These are phyloP conservation scores for Bombylius discolor DNA, from an alignment of 2,888 invertebrate species.

Conservation along the genomic window DNA sequence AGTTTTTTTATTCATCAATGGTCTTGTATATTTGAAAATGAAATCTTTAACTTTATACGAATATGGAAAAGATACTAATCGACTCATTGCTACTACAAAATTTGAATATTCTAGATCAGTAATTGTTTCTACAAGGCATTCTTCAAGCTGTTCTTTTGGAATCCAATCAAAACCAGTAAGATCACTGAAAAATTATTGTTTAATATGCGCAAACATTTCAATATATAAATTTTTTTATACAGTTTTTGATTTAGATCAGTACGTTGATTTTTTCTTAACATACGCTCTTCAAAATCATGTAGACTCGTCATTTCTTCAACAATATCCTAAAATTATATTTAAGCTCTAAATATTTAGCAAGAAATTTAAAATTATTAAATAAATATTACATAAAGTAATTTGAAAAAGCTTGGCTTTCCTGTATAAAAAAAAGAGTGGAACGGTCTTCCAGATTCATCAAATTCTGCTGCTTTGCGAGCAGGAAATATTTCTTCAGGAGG, in stretches of 20 bases:
- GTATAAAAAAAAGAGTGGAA: constrained; percentile 89
- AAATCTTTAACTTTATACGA: constrained; percentile 58
- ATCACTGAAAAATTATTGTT: constrained; percentile 31
- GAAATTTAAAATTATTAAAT: not conserved
- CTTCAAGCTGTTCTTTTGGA: constrained; percentile 50
- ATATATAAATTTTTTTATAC: constrained; percentile 30
- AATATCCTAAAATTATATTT: constrained; percentile 43
- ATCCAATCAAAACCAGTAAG: constrained; percentile 50
- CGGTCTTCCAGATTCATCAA: constrained; percentile 82
- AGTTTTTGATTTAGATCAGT: constrained; percentile 48
- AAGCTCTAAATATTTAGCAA: not conserved
- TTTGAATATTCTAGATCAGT: constrained; percentile 56
- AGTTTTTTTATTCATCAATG: constrained; percentile 44
- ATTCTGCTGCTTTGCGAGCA: constrained; percentile 72
- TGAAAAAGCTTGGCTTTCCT: constrained; percentile 70
- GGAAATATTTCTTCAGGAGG: constrained; percentile 81
- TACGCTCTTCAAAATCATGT: constrained; percentile 56
- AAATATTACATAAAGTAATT: constrained; percentile 58
- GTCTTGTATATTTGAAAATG: constrained; percentile 54
- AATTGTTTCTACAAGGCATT: constrained; percentile 50
- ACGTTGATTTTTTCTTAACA: constrained; percentile 46
- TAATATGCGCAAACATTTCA: not conserved
- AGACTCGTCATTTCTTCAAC: constrained; percentile 53
- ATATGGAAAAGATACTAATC: constrained; percentile 57
- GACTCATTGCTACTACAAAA: constrained; percentile 58